These are phyloP conservation scores for Cheilosia soror DNA, from an alignment of 2,888 invertebrate genomes.

Conservation along the genomic window DNA sequence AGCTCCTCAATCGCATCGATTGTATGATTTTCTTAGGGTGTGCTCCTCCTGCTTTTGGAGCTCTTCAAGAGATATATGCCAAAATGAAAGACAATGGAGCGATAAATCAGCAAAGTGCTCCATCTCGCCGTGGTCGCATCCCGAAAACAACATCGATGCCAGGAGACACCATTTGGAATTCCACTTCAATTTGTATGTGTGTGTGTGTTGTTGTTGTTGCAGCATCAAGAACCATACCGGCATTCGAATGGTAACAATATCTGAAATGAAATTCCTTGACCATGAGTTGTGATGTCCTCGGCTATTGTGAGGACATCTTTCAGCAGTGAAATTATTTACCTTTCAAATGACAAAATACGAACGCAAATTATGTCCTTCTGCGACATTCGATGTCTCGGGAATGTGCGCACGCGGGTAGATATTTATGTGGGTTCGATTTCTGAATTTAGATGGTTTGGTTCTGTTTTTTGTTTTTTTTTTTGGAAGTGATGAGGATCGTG, in stretches of 20 bases:
- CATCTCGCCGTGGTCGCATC: conserved; percentile 50
- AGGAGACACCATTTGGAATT: conserved; percentile 57
- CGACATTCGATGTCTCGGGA: conserved; percentile 64
- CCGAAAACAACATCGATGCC: conserved; percentile 20
- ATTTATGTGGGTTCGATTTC: conserved; percentile 65
- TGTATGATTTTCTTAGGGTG: conserved; percentile 60
- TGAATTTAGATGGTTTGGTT: conserved; percentile 18
- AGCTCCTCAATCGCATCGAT: conserved; percentile 72
- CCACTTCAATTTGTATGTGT: conserved; percentile 30
- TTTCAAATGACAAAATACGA: conserved; percentile 74
- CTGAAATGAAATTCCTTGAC: conserved; percentile 70
- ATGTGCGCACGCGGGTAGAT: conserved; percentile 47
- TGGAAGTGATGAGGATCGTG: conserved; percentile 10
- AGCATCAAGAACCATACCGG: conserved; percentile 64
- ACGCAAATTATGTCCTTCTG: conserved; percentile 74
- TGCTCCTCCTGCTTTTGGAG: conserved; percentile 55
- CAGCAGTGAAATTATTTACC: conserved; percentile 68
- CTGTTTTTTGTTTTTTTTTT: background rate
- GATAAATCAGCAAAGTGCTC: conserved; percentile 77
- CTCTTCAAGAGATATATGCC: conserved; percentile 76
- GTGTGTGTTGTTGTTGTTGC: background rate
- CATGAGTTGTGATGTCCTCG: conserved; percentile 34
- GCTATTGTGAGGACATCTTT: conserved; percentile 48
- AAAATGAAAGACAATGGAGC: conserved; percentile 78
- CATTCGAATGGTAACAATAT: conserved; percentile 73